Percentiles rank a stretch among this genome's conserved stretches.
Conservation (phyloP, 2,797 vertebrate genomes). For the Lateolabrax maculatus region DNA sequence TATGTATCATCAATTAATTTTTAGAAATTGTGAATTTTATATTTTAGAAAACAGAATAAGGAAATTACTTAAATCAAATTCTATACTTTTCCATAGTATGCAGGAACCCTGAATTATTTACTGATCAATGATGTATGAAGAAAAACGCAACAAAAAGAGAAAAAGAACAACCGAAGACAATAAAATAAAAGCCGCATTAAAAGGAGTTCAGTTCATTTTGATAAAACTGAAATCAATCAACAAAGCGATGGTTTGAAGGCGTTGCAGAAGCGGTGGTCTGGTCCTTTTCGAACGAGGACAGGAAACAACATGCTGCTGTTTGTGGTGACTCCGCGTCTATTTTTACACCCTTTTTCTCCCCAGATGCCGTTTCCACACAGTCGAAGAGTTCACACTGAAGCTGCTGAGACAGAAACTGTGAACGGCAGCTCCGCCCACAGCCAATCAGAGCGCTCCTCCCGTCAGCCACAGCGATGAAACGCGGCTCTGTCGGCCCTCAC, state of each 20-base stretch:
- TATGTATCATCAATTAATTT: too few species aligned
- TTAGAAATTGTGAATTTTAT: too few species aligned
- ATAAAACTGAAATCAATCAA: background rate
- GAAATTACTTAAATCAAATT: too few species aligned
- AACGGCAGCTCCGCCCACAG: too few species aligned
- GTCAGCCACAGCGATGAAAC: background rate
- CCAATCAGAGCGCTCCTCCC: background rate
- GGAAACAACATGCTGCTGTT: conserved; percentile 11
- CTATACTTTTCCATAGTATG: too few species aligned
- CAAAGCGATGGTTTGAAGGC: background rate
- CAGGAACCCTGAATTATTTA: too few species aligned
- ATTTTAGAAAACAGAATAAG: too few species aligned
- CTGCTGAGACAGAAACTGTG: background rate
- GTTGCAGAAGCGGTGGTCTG: background rate
- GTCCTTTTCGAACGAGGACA: background rate
- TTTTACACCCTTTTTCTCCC: background rate
- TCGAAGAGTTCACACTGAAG: background rate
- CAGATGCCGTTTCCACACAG: background rate
- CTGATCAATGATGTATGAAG: too few species aligned
- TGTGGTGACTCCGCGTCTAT: background rate
- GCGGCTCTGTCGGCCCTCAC: background rate
- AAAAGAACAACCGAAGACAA: too few species aligned
- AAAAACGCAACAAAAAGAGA: too few species aligned
- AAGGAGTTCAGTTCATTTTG: too few species aligned
- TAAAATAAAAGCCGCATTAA: too few species aligned